phyloP scores from a whole-genome alignment of 1,140 invertebrate genomes.

The Drosophila carrolli region DNA sequence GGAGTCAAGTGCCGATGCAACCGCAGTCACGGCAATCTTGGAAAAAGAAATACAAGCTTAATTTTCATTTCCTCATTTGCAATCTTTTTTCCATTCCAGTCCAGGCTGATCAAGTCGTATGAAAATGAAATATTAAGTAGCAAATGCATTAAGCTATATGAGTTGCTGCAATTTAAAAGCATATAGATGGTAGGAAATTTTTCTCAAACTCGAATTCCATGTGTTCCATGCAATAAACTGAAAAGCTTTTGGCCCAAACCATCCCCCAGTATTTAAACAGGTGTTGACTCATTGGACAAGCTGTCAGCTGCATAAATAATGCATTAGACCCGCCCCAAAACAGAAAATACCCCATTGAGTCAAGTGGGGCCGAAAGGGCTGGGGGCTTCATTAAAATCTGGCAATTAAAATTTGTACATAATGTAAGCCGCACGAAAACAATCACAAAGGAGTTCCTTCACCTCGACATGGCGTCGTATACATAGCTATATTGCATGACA shows the following conservation, averaged over 20 bases:
- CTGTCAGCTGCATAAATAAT: slow-evolving; percentile 51
- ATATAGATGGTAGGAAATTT: background rate
- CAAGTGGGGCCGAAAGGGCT: slow-evolving; percentile 20
- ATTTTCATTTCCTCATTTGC: slow-evolving; percentile 36
- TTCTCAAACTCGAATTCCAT: slow-evolving; percentile 11
- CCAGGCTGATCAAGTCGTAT: slow-evolving; percentile 17
- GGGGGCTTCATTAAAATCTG: slow-evolving; percentile 60
- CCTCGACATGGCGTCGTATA: slow-evolving; percentile 22
- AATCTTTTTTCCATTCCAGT: slow-evolving; percentile 13
- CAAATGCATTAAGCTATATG: slow-evolving; percentile 17
- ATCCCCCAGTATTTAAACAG: slow-evolving; percentile 33
- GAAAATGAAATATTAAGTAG: slow-evolving; percentile 31
- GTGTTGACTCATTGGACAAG: slow-evolving; percentile 39
- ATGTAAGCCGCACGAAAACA: slow-evolving; percentile 36
- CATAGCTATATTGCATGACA: background rate
- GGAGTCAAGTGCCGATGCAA: slow-evolving; percentile 2
- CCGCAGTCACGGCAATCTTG: slow-evolving; percentile 21
- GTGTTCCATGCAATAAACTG: slow-evolving; percentile 6
- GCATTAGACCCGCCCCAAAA: slow-evolving; percentile 9
- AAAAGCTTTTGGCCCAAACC: slow-evolving; percentile 7
- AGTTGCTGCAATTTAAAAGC: background rate
- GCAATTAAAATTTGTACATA: slow-evolving; percentile 65
- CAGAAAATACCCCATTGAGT: background rate
- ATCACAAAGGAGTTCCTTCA: slow-evolving; percentile 50
- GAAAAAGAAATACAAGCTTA: slow-evolving; percentile 14